Base-by-base conservation (phyloP, 2,888 invertebrate species). In the Lottia scabra region DNA sequence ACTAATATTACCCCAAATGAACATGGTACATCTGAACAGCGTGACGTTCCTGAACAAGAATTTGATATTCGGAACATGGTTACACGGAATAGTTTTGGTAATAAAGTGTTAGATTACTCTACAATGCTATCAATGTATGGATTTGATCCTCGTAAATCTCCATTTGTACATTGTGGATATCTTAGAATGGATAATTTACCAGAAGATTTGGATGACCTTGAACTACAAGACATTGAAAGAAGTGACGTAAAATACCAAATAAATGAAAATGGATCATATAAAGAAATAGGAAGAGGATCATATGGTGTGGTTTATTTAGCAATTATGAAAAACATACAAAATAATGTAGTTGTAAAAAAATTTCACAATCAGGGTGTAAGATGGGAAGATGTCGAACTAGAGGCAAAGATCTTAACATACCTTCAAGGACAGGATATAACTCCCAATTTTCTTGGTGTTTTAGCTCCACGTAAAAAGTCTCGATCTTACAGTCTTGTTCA, bases 371-470 rank as follows among this genome's bases (percentile, higher is more conserved):
- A 75, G 0, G 68, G 70, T 23, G 56, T 19, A 38, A 68, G 71
- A 16, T 77, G 75, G 75, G 75, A 77, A 13, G 63, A 73, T 63
- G 75, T 77, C 19, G 73, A 75, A 63, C 77, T 73, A 62, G 77
- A 77, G 44, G 77, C 77, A 27, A 45, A 75, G 43, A 75, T 77
- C 70, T 44, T 77, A 38, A 64, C 70, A 64, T 73, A 73, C 63
- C 68, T 77, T 13, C 73, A 77, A 64, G 77, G 73, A 13, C 73
- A 75, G 5, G 73, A 75, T 3, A 75, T 77, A 45, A 77, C 75
- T 16, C 77, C 77, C 2, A 69, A 71, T 43, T 75, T 77, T 43
- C 75, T 75, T 64, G 77, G 77, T 4, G 67, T 77, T n/a, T 23
- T 56, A 56, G 70, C 19, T 23, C 23, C 56, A 23, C 19, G 12